Conservation (phyloP, 2,113 vertebrate species). For the Mesoclemmys tuberculata region DNA sequence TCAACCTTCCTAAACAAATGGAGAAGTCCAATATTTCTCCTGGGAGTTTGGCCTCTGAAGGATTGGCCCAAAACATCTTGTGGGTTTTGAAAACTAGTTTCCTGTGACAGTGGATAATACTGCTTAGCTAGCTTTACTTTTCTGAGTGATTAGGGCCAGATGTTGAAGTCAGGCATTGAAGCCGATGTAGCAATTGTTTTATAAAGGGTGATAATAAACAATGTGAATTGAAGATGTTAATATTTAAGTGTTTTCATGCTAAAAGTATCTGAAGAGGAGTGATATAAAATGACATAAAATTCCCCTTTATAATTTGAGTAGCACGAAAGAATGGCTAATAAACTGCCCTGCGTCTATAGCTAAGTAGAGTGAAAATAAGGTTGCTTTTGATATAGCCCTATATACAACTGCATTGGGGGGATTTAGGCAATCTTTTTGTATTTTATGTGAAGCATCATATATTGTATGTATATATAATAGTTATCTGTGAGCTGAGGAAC, state of each 20-base stretch:
- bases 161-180: neutral
- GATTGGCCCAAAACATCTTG: neutral
- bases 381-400: neutral
- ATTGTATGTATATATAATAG: neutral
- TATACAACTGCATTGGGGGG: neutral
- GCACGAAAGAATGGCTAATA: conserved; percentile 18
- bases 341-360: conserved; percentile 29
- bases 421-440: conserved; percentile 6
- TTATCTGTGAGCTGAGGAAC: neutral
- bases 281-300: conserved; percentile 40
- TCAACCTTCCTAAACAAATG: neutral
- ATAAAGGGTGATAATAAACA: conserved; percentile 45
- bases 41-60: neutral
- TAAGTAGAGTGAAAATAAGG: neutral
- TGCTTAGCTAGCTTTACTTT: neutral
- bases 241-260: conserved; percentile 35
- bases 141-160: neutral
- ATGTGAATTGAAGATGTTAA: neutral
- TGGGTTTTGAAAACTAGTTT: neutral
- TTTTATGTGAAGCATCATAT: neutral
- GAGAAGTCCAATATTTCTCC: neutral
- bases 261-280: neutral
- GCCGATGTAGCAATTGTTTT: neutral
- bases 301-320: neutral
- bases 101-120: neutral